These are phyloP conservation scores for Coendou prehensilis DNA, from an alignment of 2,797 vertebrate species.

Conservation along the genomic window DNA sequence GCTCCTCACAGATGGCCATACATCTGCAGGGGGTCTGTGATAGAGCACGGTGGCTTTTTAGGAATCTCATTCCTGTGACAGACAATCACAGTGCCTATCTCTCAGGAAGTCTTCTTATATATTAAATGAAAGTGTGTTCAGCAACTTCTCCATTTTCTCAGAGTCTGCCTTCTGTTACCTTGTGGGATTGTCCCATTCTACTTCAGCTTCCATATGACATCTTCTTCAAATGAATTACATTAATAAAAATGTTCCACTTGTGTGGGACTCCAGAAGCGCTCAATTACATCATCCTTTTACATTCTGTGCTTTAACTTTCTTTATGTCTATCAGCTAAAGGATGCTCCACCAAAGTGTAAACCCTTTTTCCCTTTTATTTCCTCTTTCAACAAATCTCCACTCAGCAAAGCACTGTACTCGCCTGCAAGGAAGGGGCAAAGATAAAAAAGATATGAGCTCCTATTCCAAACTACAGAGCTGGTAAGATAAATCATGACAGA, in stretches of 20 bases:
- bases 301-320: conserved; percentile 45
- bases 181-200: conserved; percentile 50
- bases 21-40: conserved; percentile 49
- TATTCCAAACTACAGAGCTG: too few relatives aligned
- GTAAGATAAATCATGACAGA: too few relatives aligned
- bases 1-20: conserved; percentile 60
- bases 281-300: not conserved
- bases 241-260: conserved; percentile 56
- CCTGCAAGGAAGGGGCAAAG: not conserved
- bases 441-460: too few relatives aligned
- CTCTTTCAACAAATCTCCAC: conserved; percentile 43
- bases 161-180: conserved; percentile 50
- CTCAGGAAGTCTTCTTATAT: conserved; percentile 54
- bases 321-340: conserved; percentile 1
- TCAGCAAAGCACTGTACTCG: not conserved
- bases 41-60: conserved; percentile 67
- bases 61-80: conserved; percentile 66
- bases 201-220: conserved; percentile 29
- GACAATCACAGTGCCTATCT: conserved; percentile 52
- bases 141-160: conserved; percentile 43
- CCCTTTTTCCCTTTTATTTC: conserved; percentile 1
- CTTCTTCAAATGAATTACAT: conserved; percentile 22
- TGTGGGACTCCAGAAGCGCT: conserved; percentile 34
- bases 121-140: conserved; percentile 67
- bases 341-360: not conserved